phyloP scores from a whole-genome alignment of 2,888 invertebrate genomes.

The Calliopum simillimum region DNA sequence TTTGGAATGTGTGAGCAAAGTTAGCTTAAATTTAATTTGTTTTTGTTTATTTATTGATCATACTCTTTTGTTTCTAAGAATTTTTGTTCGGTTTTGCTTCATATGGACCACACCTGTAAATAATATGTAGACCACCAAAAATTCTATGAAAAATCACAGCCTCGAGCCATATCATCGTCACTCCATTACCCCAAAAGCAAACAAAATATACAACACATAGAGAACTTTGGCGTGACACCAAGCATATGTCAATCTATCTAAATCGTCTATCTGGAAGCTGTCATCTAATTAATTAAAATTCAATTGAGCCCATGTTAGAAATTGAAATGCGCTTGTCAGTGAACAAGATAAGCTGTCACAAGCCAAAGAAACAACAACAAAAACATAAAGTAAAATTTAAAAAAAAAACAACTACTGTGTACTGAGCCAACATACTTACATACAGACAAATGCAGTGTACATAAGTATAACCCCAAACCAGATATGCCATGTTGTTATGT shows the following conservation, averaged over 20 bases:
- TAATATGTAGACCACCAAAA: too few relatives aligned
- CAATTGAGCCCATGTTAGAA: conserved; percentile 62
- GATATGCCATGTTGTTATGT: neutral
- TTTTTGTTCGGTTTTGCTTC: too few relatives aligned
- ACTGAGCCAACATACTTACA: neutral
- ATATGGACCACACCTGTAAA: too few relatives aligned
- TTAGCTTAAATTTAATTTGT: too few relatives aligned
- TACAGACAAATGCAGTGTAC: neutral
- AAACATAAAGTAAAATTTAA: neutral
- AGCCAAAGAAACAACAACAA: conserved; percentile 15
- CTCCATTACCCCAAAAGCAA: too few relatives aligned
- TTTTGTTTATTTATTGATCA: too few relatives aligned
- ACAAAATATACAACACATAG: too few relatives aligned
- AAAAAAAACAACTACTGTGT: conserved; percentile 29
- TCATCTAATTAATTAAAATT: conserved; percentile 67
- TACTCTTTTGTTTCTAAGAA: too few relatives aligned
- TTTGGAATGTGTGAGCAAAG: too few relatives aligned
- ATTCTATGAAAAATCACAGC: too few relatives aligned
- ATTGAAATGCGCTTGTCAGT: conserved; percentile 55
- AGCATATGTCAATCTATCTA: conserved; percentile 57
- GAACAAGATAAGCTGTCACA: conserved; percentile 65
- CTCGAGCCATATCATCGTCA: too few relatives aligned
- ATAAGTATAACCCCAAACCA: neutral
- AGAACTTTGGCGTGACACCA: conserved; percentile 6
- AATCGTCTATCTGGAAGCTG: conserved; percentile 47